These are phyloP conservation scores for Ataeniobius toweri DNA, from an alignment of 2,797 vertebrate genomes.

Conservation along the genomic window DNA sequence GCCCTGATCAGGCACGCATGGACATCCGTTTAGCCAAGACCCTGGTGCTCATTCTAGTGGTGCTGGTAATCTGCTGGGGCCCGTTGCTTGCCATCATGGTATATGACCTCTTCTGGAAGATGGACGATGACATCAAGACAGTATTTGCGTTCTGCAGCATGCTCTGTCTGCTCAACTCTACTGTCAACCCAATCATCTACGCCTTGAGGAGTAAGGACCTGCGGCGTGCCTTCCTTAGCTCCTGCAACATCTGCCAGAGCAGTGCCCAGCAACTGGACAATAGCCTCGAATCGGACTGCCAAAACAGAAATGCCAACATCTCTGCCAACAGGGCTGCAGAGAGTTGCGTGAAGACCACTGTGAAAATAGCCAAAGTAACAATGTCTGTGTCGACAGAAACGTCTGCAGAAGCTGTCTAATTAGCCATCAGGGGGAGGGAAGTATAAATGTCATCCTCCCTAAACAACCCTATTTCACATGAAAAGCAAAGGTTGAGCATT, in stretches of 20 bases:
- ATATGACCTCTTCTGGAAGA: conserved; percentile 98
- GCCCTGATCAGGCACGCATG: conserved; percentile 97
- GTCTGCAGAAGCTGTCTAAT: conserved; percentile 92
- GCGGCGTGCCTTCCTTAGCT: conserved; percentile 93
- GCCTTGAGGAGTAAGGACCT: conserved; percentile 98
- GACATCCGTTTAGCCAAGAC: conserved; percentile 99
- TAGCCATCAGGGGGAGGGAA: conserved; percentile 21
- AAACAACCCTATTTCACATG: conserved; percentile 57
- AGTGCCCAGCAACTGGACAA: conserved; percentile 93
- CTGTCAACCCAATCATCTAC: conserved; percentile 98
- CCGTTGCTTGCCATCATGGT: conserved; percentile 98
- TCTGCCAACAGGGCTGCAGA: conserved; percentile 94
- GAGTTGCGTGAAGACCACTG: conserved; percentile 99
- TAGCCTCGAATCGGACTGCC: conserved; percentile 98
- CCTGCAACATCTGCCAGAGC: conserved; percentile 91
- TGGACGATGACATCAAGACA: conserved; percentile 97
- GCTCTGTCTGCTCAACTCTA: conserved; percentile 98
- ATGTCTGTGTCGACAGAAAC: conserved; percentile 99
- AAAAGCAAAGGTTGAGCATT: conserved; percentile 44
- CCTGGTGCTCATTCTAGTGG: conserved; percentile 96
- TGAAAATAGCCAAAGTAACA: conserved; percentile 99
- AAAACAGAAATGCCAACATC: conserved; percentile 90
- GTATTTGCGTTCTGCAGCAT: conserved; percentile 98
- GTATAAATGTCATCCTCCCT: conserved; percentile 61
- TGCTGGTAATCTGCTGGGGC: conserved; percentile 99